These are phyloP conservation scores for Aphyosemion australe DNA, from an alignment of 2,113 vertebrate species.

Conservation along the genomic window DNA sequence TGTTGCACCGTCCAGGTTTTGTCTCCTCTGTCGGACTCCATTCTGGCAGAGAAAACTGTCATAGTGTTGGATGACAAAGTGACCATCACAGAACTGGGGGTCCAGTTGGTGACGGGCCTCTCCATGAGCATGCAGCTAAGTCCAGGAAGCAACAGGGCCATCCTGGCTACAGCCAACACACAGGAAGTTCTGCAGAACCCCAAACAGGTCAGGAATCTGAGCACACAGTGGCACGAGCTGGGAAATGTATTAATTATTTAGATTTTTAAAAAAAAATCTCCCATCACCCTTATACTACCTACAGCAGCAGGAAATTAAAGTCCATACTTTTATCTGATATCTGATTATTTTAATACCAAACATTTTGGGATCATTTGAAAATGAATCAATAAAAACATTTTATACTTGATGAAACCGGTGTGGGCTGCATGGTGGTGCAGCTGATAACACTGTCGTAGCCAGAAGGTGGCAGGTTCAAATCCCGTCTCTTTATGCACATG, in stretches of 20 bases:
- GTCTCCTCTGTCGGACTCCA: slow-evolving; percentile 94
- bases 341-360: slow-evolving; percentile 1
- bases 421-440: no score
- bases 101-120: slow-evolving; percentile 92
- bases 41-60: slow-evolving; percentile 95
- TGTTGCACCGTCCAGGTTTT: slow-evolving; percentile 80
- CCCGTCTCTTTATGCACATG: no score
- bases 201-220: slow-evolving; percentile 84
- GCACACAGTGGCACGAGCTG: no score
- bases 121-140: slow-evolving; percentile 88
- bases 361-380: not conserved
- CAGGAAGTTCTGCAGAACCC: slow-evolving; percentile 88
- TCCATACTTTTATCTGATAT: not conserved
- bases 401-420: not conserved
- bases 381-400: slow-evolving; percentile 7
- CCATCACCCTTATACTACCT: not conserved
- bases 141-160: slow-evolving; percentile 80
- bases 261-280: not conserved
- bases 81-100: slow-evolving; percentile 89
- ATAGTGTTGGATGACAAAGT: slow-evolving; percentile 95
- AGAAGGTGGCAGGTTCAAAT: no score
- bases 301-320: slow-evolving; percentile 15
- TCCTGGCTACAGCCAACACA: slow-evolving; percentile 86
- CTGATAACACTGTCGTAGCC: no score
- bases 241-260: no score